Evolutionary conservation across 2,888 invertebrate genomes (phyloP), one percentile per base, ranked within the genome.

Genomic region (Synanthedon myopaeformis): DNA sequence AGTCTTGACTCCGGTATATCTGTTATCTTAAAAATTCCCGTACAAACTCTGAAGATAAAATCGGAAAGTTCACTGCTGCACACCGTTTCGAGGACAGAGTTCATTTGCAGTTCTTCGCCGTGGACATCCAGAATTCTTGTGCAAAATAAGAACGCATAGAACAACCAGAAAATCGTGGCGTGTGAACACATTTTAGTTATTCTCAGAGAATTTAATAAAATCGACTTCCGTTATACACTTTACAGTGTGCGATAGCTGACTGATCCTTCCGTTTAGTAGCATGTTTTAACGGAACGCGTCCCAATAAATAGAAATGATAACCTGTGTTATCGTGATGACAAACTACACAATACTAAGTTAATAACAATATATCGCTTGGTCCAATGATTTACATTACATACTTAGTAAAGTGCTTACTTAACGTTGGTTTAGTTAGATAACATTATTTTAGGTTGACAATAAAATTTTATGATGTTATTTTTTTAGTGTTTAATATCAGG

Each of bases 271-370:
- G 79, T 82, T 76, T 81, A 71, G 70, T 65, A 42, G 70, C 66
- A 62, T 61, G 66, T 59, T 42, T 64, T 60, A 67, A 67, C 63
- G 62, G 68, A 68, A 69, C 73, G 72, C 63, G 72, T 73, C 73
- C 62, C 64, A 80, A 76, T 79, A 84, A 82, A 83, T 81, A 82
- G 71, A 77, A 65, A 64, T 62, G 85, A 85, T 85, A 86, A 82
- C 85, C 82, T 79, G 76, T 81, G 80, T 84, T 80, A 82, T 35
- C 35, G 78, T 74, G 69, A 69, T 74, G 72, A 74, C 73, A 55
- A 72, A 78, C 74, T 75, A 72, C 74, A 74, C 66, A 74, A 71
- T 72, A 73, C 74, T 66, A 74, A 82, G 82, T 83, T 82, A 81
- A 84, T 80, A 85, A 85, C 81, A 85, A 84, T 82, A 83, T 76